These are phyloP conservation scores for Euplagia quadripunctaria DNA, from an alignment of 2,888 invertebrate species.

Conservation along the genomic window DNA sequence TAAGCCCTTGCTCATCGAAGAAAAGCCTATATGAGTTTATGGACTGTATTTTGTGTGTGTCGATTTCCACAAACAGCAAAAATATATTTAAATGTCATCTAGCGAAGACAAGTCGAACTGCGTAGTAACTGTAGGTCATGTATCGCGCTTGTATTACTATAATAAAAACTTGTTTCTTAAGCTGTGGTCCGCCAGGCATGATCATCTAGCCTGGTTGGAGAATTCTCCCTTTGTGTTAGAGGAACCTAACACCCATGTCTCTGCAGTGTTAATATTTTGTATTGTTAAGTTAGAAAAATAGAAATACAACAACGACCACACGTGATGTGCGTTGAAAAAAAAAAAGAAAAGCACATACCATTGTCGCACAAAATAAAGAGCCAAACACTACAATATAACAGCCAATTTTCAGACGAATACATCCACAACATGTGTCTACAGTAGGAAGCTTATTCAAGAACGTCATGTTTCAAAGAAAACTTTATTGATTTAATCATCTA, in stretches of 20 bases:
- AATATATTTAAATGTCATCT: not conserved
- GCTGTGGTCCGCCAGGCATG: no score
- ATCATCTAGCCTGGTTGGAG: no score
- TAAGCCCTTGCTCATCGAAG: not conserved
- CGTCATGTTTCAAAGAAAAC: not conserved
- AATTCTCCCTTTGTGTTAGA: no score
- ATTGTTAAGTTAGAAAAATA: no score
- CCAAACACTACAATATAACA: not conserved
- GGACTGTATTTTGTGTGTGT: not conserved
- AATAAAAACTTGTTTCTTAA: no score
- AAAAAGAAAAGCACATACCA: not conserved
- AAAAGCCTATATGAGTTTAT: not conserved
- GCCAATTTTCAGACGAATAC: not conserved
- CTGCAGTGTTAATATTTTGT: no score
- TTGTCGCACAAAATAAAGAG: not conserved
- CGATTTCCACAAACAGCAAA: not conserved
- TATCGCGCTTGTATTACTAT: no score
- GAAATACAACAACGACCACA: not conserved
- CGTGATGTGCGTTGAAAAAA: not conserved
- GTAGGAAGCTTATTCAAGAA: constrained; percentile 4
- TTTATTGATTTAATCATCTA: not conserved
- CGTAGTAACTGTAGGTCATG: no score
- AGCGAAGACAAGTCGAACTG: no score
- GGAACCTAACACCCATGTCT: no score
- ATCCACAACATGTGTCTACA: not conserved